phyloP scores from a whole-genome alignment of 64 coral and sea anemone species.

The Acropora yongei region DNA sequence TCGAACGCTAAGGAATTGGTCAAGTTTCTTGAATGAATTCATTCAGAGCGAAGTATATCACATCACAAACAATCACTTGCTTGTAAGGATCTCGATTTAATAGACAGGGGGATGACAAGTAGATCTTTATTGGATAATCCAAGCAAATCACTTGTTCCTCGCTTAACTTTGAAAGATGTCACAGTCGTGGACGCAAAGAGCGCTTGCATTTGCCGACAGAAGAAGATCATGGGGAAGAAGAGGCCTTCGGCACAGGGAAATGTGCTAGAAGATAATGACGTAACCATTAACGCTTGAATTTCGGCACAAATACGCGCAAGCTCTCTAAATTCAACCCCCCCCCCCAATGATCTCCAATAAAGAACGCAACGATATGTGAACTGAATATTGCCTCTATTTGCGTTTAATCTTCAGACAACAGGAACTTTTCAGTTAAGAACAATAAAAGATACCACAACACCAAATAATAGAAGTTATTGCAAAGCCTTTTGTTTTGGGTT shows the following conservation, averaged over 20 bases:
- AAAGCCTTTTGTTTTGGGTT: no score
- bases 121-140: not conserved
- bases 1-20: not conserved
- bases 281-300: not conserved
- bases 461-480: no score
- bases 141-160: not conserved
- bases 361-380: no score
- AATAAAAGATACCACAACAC: no score
- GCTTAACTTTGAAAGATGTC: constrained; percentile 13
- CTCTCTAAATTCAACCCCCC: no score
- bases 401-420: no score
- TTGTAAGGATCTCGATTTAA: not conserved
- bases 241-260: not conserved
- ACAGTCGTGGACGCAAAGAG: constrained; percentile 5
- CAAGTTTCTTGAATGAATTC: not conserved
- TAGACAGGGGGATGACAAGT: not conserved
- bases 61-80: constrained; percentile 20
- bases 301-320: no score
- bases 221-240: constrained; percentile 1
- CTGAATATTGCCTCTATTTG: no score
- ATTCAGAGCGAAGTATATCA: constrained; percentile 23
- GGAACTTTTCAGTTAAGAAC: no score
- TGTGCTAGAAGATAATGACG: not conserved
- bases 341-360: no score
- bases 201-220: not conserved